Evolutionary conservation across 2,113 vertebrate genomes (phyloP).

Genomic region (Oriolus oriolus): DNA sequence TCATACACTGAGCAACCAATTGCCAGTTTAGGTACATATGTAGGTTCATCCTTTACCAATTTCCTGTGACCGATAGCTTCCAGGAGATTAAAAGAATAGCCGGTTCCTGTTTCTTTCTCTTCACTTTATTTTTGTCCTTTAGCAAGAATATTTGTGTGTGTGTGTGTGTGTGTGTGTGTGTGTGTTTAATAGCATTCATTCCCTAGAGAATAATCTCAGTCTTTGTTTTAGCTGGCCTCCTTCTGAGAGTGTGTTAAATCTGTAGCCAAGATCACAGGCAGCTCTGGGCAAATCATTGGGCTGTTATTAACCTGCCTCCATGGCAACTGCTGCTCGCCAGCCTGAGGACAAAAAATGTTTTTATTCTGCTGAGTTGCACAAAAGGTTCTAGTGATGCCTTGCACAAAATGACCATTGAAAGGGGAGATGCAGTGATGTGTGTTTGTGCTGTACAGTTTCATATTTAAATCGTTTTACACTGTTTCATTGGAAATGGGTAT

Average conservation of each 20-base stretch:
- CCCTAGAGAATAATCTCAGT: constrained; percentile 72
- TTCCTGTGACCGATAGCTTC: constrained; percentile 31
- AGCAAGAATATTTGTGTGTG: constrained; percentile 45
- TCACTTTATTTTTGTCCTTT: constrained; percentile 52
- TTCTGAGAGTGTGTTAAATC: constrained; percentile 75
- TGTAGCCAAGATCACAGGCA: constrained; percentile 78
- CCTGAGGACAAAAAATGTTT: constrained; percentile 83
- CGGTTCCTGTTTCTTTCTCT: constrained; percentile 36
- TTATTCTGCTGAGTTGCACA: constrained; percentile 84
- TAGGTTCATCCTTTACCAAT: constrained; percentile 14
- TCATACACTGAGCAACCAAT: background rate
- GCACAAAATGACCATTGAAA: constrained; percentile 78
- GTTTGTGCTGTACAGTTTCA: constrained; percentile 52
- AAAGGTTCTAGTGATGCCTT: constrained; percentile 79
- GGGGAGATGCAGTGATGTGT: constrained; percentile 59
- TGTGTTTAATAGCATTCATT: constrained; percentile 63
- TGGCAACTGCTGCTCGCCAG: constrained; percentile 83
- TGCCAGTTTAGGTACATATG: background rate
- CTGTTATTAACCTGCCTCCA: constrained; percentile 84
- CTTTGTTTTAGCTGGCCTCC: constrained; percentile 70
- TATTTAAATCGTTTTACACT: constrained; percentile 52
- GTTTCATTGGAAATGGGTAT: background rate
- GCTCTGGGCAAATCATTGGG: constrained; percentile 80
- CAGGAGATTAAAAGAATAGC: constrained; percentile 38
- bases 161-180: constrained; percentile 23